Percentiles rank a stretch among this genome's conserved stretches.
Evolutionary conservation across 2,888 invertebrate genomes (phyloP).

Genomic region (Drosophila multiciliata): DNA sequence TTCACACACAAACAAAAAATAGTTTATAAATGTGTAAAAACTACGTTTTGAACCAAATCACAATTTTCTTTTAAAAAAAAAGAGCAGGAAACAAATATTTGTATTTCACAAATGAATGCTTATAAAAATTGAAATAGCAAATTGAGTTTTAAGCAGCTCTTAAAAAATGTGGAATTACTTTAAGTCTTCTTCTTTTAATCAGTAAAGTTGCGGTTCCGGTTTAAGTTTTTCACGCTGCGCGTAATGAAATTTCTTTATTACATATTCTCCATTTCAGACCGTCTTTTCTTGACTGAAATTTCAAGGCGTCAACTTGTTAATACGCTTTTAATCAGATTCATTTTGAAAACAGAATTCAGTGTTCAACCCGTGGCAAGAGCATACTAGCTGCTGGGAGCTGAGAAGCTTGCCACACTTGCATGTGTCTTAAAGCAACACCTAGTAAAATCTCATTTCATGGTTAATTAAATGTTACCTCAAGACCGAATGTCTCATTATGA

Average conservation of each 20-base stretch:
- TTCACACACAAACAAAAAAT: background rate
- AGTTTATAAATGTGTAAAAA: too few relatives aligned
- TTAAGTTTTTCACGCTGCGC: background rate
- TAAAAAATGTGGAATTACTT: background rate
- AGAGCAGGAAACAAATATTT: too few relatives aligned
- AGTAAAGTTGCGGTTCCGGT: background rate
- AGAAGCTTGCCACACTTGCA: constrained; percentile 2
- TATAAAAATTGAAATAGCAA: too few relatives aligned
- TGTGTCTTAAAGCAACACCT: constrained; percentile 53
- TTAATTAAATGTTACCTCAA: constrained; percentile 74
- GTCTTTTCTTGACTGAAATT: background rate
- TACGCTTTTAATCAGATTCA: constrained; percentile 25
- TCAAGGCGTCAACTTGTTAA: background rate
- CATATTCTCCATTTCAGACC: background rate
- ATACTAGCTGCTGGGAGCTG: background rate
- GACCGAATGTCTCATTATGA: constrained; percentile 62
- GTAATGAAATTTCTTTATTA: background rate
- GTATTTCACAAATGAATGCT: too few relatives aligned
- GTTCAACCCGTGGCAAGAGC: background rate
- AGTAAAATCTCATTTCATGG: constrained; percentile 69
- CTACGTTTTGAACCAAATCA: too few relatives aligned
- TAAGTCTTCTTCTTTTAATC: background rate
- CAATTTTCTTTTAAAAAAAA: too few relatives aligned
- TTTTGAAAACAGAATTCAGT: background rate
- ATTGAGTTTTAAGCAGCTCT: background rate